Evolutionary conservation across 2,113 vertebrate species (phyloP).

Genomic region (Rafetus swinhoei): DNA sequence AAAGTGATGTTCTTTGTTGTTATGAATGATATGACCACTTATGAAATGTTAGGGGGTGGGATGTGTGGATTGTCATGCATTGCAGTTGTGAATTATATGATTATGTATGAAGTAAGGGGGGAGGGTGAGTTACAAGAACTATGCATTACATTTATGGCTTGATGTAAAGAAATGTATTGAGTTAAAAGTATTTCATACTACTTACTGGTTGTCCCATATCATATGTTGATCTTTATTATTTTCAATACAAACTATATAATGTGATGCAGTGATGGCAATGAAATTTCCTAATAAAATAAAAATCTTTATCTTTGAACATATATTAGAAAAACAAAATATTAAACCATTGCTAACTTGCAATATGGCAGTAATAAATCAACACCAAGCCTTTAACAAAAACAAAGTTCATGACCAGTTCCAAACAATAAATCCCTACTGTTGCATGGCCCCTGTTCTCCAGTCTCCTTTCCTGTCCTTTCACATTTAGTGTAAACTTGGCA

Average conservation of each 20-base stretch:
- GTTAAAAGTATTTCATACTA: background rate
- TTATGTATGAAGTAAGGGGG: background rate
- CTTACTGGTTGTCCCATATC: background rate
- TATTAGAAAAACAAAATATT: background rate
- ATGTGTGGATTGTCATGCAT: background rate
- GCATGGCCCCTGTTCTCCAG: background rate
- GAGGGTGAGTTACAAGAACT: background rate
- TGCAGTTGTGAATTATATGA: background rate
- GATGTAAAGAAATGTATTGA: background rate
- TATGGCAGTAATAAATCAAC: background rate
- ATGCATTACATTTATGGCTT: background rate
- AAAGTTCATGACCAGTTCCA: background rate
- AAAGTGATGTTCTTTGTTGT: too few relatives aligned
- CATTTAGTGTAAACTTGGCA: background rate
- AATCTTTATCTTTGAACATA: background rate
- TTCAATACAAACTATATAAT: background rate
- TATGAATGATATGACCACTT: too few relatives aligned
- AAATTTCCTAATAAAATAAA: background rate
- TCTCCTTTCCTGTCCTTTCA: background rate
- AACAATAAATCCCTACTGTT: background rate
- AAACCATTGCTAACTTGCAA: background rate
- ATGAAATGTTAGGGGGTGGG: too few relatives aligned
- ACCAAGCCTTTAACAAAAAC: background rate
- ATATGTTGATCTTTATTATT: background rate
- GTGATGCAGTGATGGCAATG: background rate